Conservation (phyloP, 2,113 vertebrate species). For the Alosa alosa region DNA sequence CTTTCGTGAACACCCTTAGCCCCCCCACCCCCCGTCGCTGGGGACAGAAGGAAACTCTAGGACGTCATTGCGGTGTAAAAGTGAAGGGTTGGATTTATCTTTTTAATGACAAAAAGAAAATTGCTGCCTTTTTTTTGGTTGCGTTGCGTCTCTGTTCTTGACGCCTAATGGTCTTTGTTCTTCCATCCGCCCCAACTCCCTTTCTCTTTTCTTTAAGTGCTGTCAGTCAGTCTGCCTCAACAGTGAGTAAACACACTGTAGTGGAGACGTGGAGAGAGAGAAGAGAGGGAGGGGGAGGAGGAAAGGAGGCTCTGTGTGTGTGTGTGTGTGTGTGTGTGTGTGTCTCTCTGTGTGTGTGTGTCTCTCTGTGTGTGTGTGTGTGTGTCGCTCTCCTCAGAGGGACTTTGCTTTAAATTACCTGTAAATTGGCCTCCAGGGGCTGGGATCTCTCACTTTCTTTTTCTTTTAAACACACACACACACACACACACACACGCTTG, state of each 20-base stretch:
- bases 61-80: background rate
- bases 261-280: slow-evolving; percentile 43
- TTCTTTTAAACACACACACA: slow-evolving; percentile 8
- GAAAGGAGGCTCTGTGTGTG: slow-evolving; percentile 43
- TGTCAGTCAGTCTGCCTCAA: slow-evolving; percentile 53
- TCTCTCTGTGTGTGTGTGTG: slow-evolving; percentile 28
- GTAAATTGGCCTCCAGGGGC: slow-evolving; percentile 69
- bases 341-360: slow-evolving; percentile 17
- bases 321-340: slow-evolving; percentile 45
- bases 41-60: background rate
- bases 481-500: background rate
- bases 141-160: background rate
- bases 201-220: slow-evolving; percentile 48
- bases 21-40: background rate
- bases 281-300: background rate
- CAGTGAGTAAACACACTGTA: slow-evolving; percentile 58
- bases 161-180: slow-evolving; percentile 20
- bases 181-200: slow-evolving; percentile 40
- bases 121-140: slow-evolving; percentile 8
- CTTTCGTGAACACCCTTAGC: background rate
- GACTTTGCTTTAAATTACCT: slow-evolving; percentile 74
- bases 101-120: slow-evolving; percentile 10
- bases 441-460: slow-evolving; percentile 26
- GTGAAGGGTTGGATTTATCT: background rate
- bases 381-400: slow-evolving; percentile 57